Evolutionary conservation across 2,113 vertebrate genomes (phyloP), one percentile per base, ranked within the genome.

Genomic region (Pao palembangensis): DNA sequence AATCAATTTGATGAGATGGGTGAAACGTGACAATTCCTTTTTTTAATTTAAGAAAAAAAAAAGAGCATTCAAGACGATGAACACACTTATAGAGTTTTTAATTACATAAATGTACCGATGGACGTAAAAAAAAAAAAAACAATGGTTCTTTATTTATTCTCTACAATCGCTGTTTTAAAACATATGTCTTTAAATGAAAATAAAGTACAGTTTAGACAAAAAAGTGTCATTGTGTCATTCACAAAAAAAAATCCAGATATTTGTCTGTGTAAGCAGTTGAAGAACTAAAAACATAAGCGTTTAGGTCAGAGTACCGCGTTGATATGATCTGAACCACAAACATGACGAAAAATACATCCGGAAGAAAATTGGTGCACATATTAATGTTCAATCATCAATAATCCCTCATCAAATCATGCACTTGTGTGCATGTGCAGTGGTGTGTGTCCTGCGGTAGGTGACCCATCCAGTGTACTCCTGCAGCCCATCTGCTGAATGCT

Each of bases 71-170:
- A 77, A 82, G 82, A 81, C 64, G 57, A 87, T 77, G 82, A 82
- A 85, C 81, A 87, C 71, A 78, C 77, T 85, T 89, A 89, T 85
- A 91, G 87, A 91, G 83, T 88, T 90, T 91, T 89, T 88, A 91
- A 90, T 89, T 86, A 83, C 85, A 89, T 88, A 89, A 88, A 88
- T 89, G 85, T 89, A 89, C 78, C 74, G 85, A 89, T 82, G 84
- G 82, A 82, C 84, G 79, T 79, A 42, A 80, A 74, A 83, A 5
- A 73, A 83, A 5, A 73, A 69, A 76, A 73, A 83, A 82, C 80
- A 82, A 85, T 83, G 84, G 86, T 89, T 89, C 82, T 89, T 87
- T 91, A 91, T 91, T 91, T 91, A 91, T 91, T 91, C 87, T 90
- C 85, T 88, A 87, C 85, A 87, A 77, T 88, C 34, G 85, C 87